These are phyloP conservation scores for Polylopha cassiicola DNA, from an alignment of 2,888 invertebrate species.

Conservation along the genomic window DNA sequence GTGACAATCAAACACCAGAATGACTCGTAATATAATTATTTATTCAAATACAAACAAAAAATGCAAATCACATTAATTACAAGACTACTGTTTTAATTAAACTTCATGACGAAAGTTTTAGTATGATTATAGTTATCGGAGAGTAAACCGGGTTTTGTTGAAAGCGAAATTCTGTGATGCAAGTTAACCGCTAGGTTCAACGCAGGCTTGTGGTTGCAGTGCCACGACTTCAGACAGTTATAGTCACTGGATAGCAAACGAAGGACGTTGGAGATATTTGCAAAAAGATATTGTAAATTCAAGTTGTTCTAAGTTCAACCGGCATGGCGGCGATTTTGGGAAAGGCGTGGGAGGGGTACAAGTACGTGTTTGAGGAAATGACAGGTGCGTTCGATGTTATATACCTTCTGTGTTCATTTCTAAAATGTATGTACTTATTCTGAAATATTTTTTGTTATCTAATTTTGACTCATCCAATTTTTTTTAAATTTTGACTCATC, in stretches of 20 bases:
- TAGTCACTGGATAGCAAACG: neutral
- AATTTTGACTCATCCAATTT: too few relatives aligned
- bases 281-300: too few relatives aligned
- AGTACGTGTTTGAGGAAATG: constrained; percentile 49
- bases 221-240: constrained; percentile 2
- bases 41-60: constrained; percentile 10
- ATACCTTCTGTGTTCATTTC: neutral
- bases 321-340: constrained; percentile 59
- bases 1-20: too few relatives aligned
- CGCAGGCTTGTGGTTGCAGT: neutral
- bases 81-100: constrained; percentile 10
- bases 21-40: too few relatives aligned
- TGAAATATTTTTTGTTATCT: too few relatives aligned
- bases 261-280: neutral
- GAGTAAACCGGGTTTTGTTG: constrained; percentile 1
- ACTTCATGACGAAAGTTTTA: constrained; percentile 9
- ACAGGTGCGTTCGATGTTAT: constrained; percentile 43
- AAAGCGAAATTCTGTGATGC: constrained; percentile 12
- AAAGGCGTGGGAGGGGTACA: constrained; percentile 46
- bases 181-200: constrained; percentile 14
- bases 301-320: too few relatives aligned
- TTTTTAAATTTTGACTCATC: too few relatives aligned
- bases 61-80: constrained; percentile 17
- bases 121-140: constrained; percentile 17
- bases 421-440: neutral